A percentile compares a stretch with the other conserved stretches of the same genome.
phyloP scores from a whole-genome alignment of 2,888 invertebrate species.

The Macrostomum cliftonense region DNA sequence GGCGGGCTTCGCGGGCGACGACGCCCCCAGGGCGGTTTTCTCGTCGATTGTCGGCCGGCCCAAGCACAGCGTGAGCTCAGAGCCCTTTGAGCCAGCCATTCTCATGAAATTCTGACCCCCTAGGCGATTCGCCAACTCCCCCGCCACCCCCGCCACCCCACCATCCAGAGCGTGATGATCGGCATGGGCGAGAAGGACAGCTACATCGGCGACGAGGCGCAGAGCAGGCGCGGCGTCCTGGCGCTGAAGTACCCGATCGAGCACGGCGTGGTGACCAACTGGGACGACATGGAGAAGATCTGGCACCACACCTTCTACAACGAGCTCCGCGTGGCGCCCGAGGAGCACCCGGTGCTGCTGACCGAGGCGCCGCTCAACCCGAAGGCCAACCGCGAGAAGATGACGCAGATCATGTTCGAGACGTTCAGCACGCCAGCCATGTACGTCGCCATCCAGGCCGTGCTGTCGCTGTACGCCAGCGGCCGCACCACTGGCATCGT shows the following conservation, averaged over 20 bases:
- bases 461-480: constrained; percentile 73
- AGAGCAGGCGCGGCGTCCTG: constrained; percentile 3
- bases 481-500: constrained; percentile 91
- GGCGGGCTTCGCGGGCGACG: constrained; percentile 8
- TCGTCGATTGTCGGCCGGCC: constrained; percentile 3
- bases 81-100: too few species aligned
- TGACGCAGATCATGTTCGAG: constrained; percentile 40
- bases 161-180: background rate
- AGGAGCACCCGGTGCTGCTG: too few species aligned
- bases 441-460: constrained; percentile 84
- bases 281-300: constrained; percentile 9
- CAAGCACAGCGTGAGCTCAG: background rate
- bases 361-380: constrained; percentile 5
- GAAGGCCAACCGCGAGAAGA: constrained; percentile 3
- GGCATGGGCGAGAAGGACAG: constrained; percentile 1
- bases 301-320: constrained; percentile 7
- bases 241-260: constrained; percentile 8
- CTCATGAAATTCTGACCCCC: too few species aligned
- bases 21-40: constrained; percentile 3
- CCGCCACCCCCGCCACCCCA: too few species aligned
- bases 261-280: constrained; percentile 6
- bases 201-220: constrained; percentile 6
- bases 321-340: constrained; percentile 1
- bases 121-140: too few species aligned
- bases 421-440: constrained; percentile 78